These are phyloP conservation scores for Platichthys stellatus DNA, from an alignment of 2,113 vertebrate genomes.

Conservation along the genomic window DNA sequence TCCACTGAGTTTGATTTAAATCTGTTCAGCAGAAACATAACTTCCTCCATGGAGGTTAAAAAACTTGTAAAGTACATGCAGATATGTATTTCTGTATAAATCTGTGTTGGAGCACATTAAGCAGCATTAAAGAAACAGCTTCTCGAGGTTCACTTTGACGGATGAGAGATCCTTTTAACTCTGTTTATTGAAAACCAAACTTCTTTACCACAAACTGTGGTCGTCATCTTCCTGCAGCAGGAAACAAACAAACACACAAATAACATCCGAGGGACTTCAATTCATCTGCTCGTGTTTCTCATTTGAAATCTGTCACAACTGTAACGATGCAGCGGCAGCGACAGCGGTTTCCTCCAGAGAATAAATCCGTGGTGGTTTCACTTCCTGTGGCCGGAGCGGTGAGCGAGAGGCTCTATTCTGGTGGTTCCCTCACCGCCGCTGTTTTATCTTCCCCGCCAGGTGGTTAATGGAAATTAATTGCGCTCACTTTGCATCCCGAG, in stretches of 20 bases:
- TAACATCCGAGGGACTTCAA: too few relatives aligned
- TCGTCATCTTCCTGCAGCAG: not conserved
- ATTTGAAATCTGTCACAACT: not conserved
- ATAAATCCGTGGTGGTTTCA: not conserved
- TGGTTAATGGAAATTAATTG: constrained; percentile 72
- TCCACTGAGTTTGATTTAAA: too few relatives aligned
- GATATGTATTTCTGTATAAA: too few relatives aligned
- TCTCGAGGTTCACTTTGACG: too few relatives aligned
- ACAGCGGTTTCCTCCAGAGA: not conserved
- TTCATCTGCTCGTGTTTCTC: not conserved
- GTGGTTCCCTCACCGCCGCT: constrained; percentile 11
- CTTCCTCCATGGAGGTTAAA: too few relatives aligned
- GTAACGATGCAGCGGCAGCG: too few relatives aligned
- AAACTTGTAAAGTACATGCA: too few relatives aligned
- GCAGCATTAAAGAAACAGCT: too few relatives aligned
- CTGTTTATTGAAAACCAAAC: too few relatives aligned
- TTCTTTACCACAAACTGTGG: not conserved
- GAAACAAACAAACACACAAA: not conserved
- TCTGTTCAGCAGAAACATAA: too few relatives aligned
- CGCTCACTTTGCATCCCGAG: constrained; percentile 48
- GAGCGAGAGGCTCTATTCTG: constrained; percentile 6
- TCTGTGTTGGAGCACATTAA: too few relatives aligned
- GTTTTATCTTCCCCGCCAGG: constrained; percentile 63
- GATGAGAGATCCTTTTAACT: too few relatives aligned
- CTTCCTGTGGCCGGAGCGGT: not conserved